Percentiles rank a stretch among this genome's conserved stretches.
These are phyloP conservation scores for Pseudonaja textilis DNA, from an alignment of 2,113 vertebrate genomes.

Conservation along the genomic window DNA sequence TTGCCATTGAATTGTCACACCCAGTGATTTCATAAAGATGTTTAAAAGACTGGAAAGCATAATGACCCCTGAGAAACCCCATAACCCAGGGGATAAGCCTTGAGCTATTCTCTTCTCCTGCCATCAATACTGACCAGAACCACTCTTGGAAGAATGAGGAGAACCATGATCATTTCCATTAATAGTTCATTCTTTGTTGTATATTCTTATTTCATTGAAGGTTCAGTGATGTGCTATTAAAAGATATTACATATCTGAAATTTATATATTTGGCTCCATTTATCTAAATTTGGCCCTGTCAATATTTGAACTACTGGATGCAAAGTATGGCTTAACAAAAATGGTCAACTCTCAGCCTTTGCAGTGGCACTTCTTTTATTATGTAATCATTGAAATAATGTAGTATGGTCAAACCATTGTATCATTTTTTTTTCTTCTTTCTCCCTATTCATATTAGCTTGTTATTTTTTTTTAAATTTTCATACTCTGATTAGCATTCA, in stretches of 20 bases:
- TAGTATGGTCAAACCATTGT: not conserved
- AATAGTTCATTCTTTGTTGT: not conserved
- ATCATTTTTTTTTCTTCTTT: not conserved
- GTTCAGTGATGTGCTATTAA: not conserved
- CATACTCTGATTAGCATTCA: not conserved
- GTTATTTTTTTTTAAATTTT: not conserved
- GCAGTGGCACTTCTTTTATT: not conserved
- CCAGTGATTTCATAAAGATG: not conserved
- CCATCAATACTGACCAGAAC: not conserved
- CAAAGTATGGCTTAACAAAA: not conserved
- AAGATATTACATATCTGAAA: not conserved
- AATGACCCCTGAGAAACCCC: not conserved
- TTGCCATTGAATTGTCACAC: not conserved
- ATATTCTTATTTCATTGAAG: not conserved
- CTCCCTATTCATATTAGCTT: not conserved
- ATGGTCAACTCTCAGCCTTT: not conserved
- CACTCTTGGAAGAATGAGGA: not conserved
- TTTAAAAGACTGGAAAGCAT: not conserved
- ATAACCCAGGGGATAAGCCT: not conserved
- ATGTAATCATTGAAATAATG: not conserved
- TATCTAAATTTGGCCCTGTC: not conserved
- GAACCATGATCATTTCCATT: not conserved
- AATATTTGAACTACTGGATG: not conserved
- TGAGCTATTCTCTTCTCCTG: not conserved
- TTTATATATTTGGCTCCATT: not conserved